Conservation (phyloP, 30 jellyfish, hydroid and myxozoan species). For the Hydra vulgaris region DNA sequence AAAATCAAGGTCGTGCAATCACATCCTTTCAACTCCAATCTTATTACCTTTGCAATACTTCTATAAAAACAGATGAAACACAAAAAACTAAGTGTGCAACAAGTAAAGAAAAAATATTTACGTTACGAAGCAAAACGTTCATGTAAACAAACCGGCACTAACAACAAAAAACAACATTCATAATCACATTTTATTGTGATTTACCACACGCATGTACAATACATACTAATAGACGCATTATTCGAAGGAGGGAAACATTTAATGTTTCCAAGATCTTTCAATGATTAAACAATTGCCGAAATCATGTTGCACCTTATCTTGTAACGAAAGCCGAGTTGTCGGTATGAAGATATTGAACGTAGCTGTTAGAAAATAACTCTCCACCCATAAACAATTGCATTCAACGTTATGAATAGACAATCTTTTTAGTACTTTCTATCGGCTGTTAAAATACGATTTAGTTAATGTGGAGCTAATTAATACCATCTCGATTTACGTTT, state of each 20-base stretch:
- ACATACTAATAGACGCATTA: constrained; percentile 1
- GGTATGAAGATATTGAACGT: neutral
- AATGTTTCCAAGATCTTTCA: neutral
- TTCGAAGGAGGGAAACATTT: constrained; percentile 10
- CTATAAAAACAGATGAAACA: neutral
- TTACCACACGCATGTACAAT: neutral
- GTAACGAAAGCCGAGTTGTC: neutral
- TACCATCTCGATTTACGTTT: neutral
- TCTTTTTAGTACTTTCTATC: neutral
- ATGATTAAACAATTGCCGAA: neutral
- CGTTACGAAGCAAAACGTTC: neutral
- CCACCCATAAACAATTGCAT: neutral
- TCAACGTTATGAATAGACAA: neutral
- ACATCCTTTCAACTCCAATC: neutral
- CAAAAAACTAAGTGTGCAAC: neutral
- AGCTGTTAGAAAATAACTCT: neutral
- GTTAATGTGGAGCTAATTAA: neutral
- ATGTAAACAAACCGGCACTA: neutral
- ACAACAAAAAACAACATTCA: neutral
- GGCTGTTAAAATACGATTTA: neutral
- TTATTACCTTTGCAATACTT: neutral
- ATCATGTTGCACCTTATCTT: neutral
- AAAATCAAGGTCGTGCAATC: neutral
- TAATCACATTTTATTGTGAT: neutral
- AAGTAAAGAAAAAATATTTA: neutral